These are phyloP conservation scores for Lamellibrachia columna DNA, from an alignment of 2,888 invertebrate genomes.

Conservation along the genomic window DNA sequence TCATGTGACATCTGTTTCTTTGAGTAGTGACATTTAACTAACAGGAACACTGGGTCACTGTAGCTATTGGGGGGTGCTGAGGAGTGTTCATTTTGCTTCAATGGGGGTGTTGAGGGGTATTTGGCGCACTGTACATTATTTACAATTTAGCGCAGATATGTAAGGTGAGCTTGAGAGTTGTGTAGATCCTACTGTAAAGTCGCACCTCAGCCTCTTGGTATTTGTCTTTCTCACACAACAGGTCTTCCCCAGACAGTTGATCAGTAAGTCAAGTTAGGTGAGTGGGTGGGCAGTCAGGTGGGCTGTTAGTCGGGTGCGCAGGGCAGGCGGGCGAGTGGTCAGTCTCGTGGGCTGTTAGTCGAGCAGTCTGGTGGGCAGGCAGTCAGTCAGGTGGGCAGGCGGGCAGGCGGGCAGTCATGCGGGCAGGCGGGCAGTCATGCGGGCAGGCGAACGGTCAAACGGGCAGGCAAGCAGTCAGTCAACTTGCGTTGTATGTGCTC, in stretches of 20 bases:
- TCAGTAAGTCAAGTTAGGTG: neutral
- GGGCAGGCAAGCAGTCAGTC: no score
- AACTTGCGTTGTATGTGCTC: no score
- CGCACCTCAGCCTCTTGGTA: neutral
- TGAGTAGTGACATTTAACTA: neutral
- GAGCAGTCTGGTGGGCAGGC: no score
- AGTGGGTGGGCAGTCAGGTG: no score
- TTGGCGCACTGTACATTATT: neutral
- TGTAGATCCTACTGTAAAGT: neutral
- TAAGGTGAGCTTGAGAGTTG: neutral
- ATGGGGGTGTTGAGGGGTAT: neutral
- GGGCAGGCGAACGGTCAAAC: no score
- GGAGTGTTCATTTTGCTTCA: no score
- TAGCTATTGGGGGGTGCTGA: neutral
- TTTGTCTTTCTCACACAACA: neutral
- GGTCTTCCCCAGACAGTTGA: neutral
- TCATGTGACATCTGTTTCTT: neutral
- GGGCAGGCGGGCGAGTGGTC: no score
- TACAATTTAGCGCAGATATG: neutral
- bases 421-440: no score
- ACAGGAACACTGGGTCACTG: neutral
- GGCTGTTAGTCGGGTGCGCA: no score
- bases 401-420: no score
- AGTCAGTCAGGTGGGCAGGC: no score
- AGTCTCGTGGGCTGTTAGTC: no score